Evolutionary conservation across 2,797 vertebrate genomes (phyloP).

Genomic region (Monodelphis domestica): DNA sequence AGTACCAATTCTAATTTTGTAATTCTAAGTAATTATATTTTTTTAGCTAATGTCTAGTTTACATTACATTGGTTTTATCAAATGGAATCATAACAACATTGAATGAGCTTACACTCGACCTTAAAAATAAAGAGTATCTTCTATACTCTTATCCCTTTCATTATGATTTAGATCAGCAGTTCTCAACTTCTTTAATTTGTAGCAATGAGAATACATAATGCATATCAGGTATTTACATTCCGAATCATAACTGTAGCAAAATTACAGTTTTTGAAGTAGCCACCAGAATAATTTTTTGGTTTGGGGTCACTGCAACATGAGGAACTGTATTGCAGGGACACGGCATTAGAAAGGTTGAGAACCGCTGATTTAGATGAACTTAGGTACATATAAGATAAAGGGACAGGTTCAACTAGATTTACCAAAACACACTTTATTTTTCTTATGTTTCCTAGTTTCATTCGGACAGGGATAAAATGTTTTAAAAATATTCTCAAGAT

Average conservation of each 20-base stretch:
- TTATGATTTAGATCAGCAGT: not conserved
- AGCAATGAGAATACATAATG: no score
- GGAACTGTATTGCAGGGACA: no score
- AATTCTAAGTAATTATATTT: not conserved
- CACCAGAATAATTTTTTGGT: no score
- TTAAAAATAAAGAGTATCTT: not conserved
- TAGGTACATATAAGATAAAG: not conserved
- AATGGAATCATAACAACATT: not conserved
- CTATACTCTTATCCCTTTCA: not conserved
- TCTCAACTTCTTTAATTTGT: no score
- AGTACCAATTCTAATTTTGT: slow-evolving; percentile 3
- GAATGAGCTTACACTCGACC: not conserved
- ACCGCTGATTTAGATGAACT: not conserved
- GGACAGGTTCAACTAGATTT: not conserved
- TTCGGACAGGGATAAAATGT: not conserved
- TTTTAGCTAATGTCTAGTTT: not conserved
- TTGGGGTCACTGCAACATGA: no score
- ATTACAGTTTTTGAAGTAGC: no score
- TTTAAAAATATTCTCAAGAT: slow-evolving; percentile 1
- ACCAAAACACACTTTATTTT: not conserved
- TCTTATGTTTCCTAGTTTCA: not conserved
- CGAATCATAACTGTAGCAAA: no score
- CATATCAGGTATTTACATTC: no score
- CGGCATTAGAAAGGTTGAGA: no score
- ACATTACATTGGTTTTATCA: not conserved